Evolutionary conservation across 2,888 invertebrate genomes (phyloP), one percentile per base, ranked within the genome.

Genomic region (Leucoma salicis): DNA sequence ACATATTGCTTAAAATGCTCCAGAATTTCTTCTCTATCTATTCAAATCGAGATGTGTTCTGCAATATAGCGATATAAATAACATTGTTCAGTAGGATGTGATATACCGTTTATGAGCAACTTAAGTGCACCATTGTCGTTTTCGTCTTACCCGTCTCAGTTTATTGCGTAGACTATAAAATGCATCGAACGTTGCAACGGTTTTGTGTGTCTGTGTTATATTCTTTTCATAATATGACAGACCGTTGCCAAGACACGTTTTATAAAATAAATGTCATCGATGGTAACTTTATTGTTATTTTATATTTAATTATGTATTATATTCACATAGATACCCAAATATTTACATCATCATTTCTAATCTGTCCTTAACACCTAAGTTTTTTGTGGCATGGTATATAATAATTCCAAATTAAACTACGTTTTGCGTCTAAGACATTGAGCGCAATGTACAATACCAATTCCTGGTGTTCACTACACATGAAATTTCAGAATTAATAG

Each of bases 31-130:
- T 40, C 14, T 36, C 36, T 47, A 57, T 60, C 48, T 51, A 58
- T 61, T 60, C 58, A 60, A 58, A 60, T 58, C 54, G 36, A 36
- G 12, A 41, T 43, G 47, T 54, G 46, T 49, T 50, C 53, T 60
- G 56, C 46, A 62, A 47, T 57, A 63, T 49, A 61, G 55, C 48
- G 55, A 61, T 66, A 63, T 70, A 76, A 76, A 74, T 78, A 78
- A 85, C 79, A 79, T 70, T 80, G 78, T 82, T 68, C 65, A 53
- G 54, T 66, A 42, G 72, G 70, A 81, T 78, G 74, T 80, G 78
- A 83, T 82, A 76, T 77, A 82, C 69, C 67, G 82, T 85, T 85
- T 85, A 87, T 79, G 83, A 74, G 75, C 57, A 66, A 69, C 74
- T 79, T 80, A 83, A 84, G 78, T 77, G 74, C 77, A 69, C 74